Percentiles rank a stretch among this genome's conserved stretches.
These are phyloP conservation scores for Platalea minor DNA, from an alignment of 2,797 vertebrate genomes.

Conservation along the genomic window DNA sequence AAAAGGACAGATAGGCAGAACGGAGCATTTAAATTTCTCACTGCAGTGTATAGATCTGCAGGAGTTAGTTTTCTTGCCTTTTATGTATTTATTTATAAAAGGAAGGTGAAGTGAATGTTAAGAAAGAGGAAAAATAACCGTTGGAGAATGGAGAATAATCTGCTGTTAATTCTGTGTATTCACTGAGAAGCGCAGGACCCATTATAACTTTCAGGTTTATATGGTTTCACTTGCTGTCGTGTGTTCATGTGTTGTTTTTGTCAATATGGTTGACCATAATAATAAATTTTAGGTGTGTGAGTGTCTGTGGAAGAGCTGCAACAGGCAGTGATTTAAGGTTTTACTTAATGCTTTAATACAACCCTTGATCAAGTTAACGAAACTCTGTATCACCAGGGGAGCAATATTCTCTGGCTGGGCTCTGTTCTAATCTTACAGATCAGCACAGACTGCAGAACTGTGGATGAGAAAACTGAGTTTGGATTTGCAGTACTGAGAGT, in stretches of 20 bases:
- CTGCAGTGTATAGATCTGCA: not conserved
- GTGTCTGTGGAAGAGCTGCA: not conserved
- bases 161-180: not conserved
- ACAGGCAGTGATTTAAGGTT: conserved; percentile 1
- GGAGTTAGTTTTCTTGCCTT: not conserved
- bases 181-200: not conserved
- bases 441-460: not conserved
- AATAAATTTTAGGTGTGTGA: not conserved
- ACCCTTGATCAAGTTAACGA: conserved; percentile 27
- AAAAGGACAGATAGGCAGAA: not conserved
- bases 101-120: not conserved
- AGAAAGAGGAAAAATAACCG: not conserved
- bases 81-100: not conserved
- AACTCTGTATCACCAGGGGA: conserved; percentile 20
- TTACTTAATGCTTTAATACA: conserved; percentile 47
- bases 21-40: not conserved
- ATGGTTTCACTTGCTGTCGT: not conserved
- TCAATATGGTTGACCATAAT: not conserved
- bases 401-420: not conserved
- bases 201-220: not conserved
- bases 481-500: not conserved
- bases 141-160: not conserved
- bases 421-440: conserved; percentile 36
- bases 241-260: not conserved
- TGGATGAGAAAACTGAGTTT: not conserved